Base-by-base conservation (phyloP, 2,888 invertebrate genomes). In the Branchellion lobata region DNA sequence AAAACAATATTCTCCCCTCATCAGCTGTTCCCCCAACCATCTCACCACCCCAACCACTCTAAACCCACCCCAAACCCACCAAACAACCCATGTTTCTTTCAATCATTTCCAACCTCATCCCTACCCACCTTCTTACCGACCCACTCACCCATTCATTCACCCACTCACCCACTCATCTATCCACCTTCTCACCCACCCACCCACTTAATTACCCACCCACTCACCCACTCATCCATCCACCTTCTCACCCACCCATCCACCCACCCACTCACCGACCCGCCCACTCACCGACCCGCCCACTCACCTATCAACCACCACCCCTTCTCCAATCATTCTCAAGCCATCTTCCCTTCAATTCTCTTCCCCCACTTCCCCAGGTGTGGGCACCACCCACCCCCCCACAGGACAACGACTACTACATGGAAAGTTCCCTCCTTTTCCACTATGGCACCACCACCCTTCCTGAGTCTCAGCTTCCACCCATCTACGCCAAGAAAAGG, bases 361-460 rank as follows among this genome's bases (percentile, higher is more conserved):
- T 40, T 14, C 65, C n/a, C 3, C 65, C 65, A 5, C 65, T 8
- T 27, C 29, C 47, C 40, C 81, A 96, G 96, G 92, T 95, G 90
- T 98, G 97, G 96, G 92, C 94, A 84, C 97, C 97, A 79, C 97
- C 96, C 80, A 97, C 97, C 29, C 96, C 97, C 18, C 92, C 93
- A 87, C 93, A 94, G 87, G 95, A 95, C 85, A 92, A 92, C 86
- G 97, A 97, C 88, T 90, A 95, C 80, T 95, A 95, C 89, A 92
- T 94, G 83, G 96, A 97, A 87, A 91, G 91, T 84, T 92, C 93
- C 81, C 89, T 94, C 87, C 91, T 92, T 81, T 93, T 94, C 86
- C 90, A 96, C 82, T 97, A 97, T 89, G 93, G 95, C 81, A 87
- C 87, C 5, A 86, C 85, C 5, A 89, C 90, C 83, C 93, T 94